phyloP scores from a whole-genome alignment of 37 sponge, comb jelly and placozoan species.

The Chondrosia reniformis region DNA sequence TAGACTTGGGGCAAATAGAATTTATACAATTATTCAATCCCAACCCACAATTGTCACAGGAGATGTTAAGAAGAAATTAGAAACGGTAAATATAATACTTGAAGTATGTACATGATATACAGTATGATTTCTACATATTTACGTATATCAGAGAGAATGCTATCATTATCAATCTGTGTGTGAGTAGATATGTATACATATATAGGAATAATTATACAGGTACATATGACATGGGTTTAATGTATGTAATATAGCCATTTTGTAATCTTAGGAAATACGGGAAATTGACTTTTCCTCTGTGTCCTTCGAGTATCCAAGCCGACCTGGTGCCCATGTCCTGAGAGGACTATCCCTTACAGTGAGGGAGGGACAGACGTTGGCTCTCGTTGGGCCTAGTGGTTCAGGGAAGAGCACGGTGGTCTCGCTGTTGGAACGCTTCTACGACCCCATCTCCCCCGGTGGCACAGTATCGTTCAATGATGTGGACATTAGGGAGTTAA shows the following conservation, averaged over 20 bases:
- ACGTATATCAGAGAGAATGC: too few relatives aligned
- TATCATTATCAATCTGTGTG: not conserved
- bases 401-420: conserved; percentile 81
- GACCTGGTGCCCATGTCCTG: conserved; percentile 54
- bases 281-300: too few relatives aligned
- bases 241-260: too few relatives aligned
- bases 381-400: conserved; percentile 73
- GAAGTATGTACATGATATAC: too few relatives aligned
- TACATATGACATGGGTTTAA: not conserved
- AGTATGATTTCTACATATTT: too few relatives aligned
- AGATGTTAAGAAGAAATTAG: too few relatives aligned
- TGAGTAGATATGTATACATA: not conserved
- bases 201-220: not conserved
- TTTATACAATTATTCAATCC: too few relatives aligned
- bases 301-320: conserved; percentile 59
- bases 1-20: too few relatives aligned
- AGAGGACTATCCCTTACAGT: conserved; percentile 27
- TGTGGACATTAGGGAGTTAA: conserved; percentile 32
- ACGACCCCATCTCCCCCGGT: conserved; percentile 31
- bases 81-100: too few relatives aligned
- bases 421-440: conserved; percentile 73
- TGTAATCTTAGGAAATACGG: too few relatives aligned
- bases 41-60: too few relatives aligned
- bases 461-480: conserved; percentile 45
- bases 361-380: conserved; percentile 60